Conservation (phyloP, 1,140 invertebrate species). For the Cotesia vestalis region DNA sequence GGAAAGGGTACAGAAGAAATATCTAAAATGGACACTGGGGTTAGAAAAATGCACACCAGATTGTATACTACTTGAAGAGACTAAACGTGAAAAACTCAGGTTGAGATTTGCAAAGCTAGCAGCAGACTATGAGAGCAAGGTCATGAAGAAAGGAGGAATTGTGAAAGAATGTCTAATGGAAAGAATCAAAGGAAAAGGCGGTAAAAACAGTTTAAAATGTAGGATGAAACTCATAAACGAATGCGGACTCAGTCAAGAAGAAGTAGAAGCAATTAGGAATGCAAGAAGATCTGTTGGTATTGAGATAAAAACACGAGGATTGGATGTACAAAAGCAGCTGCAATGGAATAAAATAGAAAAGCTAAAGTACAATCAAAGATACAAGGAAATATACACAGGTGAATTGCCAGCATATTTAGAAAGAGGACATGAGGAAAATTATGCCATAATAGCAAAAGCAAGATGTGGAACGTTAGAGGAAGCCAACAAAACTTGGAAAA, state of each 20-base stretch:
- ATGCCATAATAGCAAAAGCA: neutral
- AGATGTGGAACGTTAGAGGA: neutral
- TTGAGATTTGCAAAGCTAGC: conserved; percentile 2
- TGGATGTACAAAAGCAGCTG: neutral
- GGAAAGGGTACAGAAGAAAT: neutral
- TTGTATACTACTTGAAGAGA: neutral
- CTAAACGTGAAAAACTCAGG: neutral
- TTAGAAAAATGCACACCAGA: conserved; percentile 29
- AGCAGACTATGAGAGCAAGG: neutral
- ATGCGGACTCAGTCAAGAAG: conserved; percentile 3
- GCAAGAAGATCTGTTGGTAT: neutral
- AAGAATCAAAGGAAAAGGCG: conserved; percentile 7
- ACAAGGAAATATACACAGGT: neutral
- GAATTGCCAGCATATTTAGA: neutral
- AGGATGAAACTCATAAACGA: neutral
- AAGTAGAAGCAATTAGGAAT: neutral
- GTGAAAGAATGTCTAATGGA: neutral
- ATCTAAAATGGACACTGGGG: conserved; percentile 30
- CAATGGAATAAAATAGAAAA: conserved; percentile 1
- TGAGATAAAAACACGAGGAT: neutral
- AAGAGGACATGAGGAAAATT: neutral
- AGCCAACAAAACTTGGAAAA: too few species aligned
- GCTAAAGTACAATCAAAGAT: neutral
- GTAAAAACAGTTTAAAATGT: neutral
- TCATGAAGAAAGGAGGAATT: neutral